Evolutionary conservation across 2,797 vertebrate species (phyloP).

Genomic region (Dallia pectoralis): DNA sequence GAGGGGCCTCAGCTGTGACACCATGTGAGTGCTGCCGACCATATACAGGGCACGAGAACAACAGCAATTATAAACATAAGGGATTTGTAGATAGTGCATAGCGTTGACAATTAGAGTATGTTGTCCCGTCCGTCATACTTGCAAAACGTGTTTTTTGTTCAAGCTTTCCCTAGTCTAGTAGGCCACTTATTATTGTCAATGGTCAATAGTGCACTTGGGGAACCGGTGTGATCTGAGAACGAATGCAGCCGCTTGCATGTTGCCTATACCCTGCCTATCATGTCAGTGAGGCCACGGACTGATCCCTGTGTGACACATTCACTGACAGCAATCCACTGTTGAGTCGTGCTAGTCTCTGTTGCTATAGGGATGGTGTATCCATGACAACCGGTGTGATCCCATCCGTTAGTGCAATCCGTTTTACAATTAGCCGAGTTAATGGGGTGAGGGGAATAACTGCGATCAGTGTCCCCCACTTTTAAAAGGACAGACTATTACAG

Average conservation of each 20-base stretch:
- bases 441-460: constrained; percentile 26
- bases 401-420: constrained; percentile 25
- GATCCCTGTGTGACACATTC: constrained; percentile 43
- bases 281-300: constrained; percentile 35
- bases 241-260: constrained; percentile 36
- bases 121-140: constrained; percentile 39
- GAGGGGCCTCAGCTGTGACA: neutral
- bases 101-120: constrained; percentile 32
- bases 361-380: constrained; percentile 70
- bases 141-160: too few relatives aligned
- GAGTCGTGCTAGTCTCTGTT: constrained; percentile 56
- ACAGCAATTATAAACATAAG: constrained; percentile 1
- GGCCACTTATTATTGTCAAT: neutral
- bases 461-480: constrained; percentile 8
- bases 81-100: constrained; percentile 15
- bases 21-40: constrained; percentile 11
- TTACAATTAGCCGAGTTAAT: constrained; percentile 42
- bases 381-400: constrained; percentile 64
- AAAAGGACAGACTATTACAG: constrained; percentile 16
- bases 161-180: neutral
- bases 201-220: neutral
- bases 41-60: constrained; percentile 11
- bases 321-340: constrained; percentile 41
- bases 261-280: constrained; percentile 28
- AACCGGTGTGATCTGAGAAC: neutral